Base-by-base conservation (phyloP, 1,140 invertebrate species). In the Caenorhabditis latens region DNA sequence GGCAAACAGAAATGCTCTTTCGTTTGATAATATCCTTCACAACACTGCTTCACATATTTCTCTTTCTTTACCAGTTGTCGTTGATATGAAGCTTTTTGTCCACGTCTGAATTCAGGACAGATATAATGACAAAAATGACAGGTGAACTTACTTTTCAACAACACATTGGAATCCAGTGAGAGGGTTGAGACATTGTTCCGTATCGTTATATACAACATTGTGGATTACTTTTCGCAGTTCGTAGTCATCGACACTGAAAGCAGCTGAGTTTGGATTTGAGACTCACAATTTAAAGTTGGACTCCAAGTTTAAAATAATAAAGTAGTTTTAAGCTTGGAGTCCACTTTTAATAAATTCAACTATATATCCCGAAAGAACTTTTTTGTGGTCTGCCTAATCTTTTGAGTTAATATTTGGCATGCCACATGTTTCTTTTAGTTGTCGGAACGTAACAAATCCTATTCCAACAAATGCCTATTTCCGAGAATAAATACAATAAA, bases 31-130 rank as follows among this genome's bases (percentile, higher is more conserved):
- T 96, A 98, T 16, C 96, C 96, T 87, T 94, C 94, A 91, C 96
- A 97, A 91, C 96, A 98, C 87, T 96, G 95, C 89, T 96, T 95
- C 0, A 97, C 95, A 1, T 95, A 95, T 88, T 95, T 94, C 19
- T 94, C 94, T 92, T 96, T 96, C 9, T 94, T 93, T 87, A 96
- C 93, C 4, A 94, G 95, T 94, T 92, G 91, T 0, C 88, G 91
- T 87, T 90, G 89, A 88, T 93, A 93, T 13, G 87, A 90, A 21
- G 90, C 87, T 40, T 89, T 90, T 43, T 90, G 91, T 3, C 90
- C 92, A 50, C 89, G 89, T 87, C 92, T 93, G 85, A 84, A 92
- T 11, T 21, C n/a, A 13, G 61, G 7, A n/a, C 16, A 13, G 19
- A 11, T 11, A 11, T 63, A 5, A 24, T 21, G 24, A 9, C 7